These are phyloP conservation scores for Mycteria americana DNA, from an alignment of 2,797 vertebrate genomes.

Conservation along the genomic window DNA sequence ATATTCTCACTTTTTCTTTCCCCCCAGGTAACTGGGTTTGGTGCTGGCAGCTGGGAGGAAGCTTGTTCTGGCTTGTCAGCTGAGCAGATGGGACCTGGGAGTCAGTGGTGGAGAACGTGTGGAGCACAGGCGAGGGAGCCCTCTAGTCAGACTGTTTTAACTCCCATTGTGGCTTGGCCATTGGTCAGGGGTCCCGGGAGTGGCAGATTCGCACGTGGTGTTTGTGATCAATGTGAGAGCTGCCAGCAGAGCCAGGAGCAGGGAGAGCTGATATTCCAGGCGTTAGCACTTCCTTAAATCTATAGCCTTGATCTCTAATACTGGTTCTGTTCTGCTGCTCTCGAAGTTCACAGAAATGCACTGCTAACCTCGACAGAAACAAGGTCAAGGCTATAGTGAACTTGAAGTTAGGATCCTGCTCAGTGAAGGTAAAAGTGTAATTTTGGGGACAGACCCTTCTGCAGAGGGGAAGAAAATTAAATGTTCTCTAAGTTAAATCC, in stretches of 20 bases:
- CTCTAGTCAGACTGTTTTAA: not conserved
- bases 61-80: slow-evolving; percentile 42
- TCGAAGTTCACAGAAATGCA: not conserved
- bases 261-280: not conserved
- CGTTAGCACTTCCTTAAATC: not conserved
- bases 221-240: not conserved
- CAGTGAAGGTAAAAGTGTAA: not conserved
- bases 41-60: not conserved
- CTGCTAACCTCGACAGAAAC: not conserved
- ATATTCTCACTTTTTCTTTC: not conserved
- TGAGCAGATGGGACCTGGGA: not conserved
- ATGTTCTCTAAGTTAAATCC: not conserved
- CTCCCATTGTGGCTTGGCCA: not conserved
- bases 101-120: not conserved
- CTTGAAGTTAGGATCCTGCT: not conserved
- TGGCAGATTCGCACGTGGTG: not conserved
- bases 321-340: not conserved
- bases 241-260: not conserved
- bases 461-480: not conserved
- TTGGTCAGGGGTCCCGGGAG: not conserved
- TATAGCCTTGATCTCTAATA: not conserved
- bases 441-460: not conserved
- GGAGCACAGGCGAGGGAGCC: not conserved
- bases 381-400: not conserved
- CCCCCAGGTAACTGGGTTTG: not conserved